A percentile compares a stretch with the other conserved stretches of the same genome.
Conservation (phyloP, 2,797 vertebrate species). For the Glyptemys insculpta region DNA sequence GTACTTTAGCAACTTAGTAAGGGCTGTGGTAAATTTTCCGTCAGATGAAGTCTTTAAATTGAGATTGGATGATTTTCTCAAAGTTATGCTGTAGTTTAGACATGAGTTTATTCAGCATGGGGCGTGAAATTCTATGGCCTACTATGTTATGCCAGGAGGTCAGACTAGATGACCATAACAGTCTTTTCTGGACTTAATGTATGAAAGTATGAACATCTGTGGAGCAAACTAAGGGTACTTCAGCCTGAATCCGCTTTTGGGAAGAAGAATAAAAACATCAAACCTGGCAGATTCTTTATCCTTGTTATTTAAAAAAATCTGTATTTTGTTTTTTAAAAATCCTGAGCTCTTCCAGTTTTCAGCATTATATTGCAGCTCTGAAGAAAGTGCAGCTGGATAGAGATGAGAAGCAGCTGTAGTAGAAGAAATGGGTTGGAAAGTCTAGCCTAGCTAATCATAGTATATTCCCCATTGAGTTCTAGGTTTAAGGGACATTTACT, state of each 20-base stretch:
- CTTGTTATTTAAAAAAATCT: neutral
- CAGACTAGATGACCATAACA: neutral
- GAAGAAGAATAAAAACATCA: neutral
- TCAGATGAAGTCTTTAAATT: neutral
- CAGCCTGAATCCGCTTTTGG: neutral
- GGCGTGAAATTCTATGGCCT: neutral
- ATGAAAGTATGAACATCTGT: neutral
- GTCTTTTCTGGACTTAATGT: neutral
- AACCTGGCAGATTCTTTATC: slow-evolving; percentile 34
- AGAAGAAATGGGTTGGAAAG: slow-evolving; percentile 28
- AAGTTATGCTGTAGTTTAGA: neutral
- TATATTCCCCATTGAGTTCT: slow-evolving; percentile 28
- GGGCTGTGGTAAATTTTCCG: neutral
- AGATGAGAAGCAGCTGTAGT: slow-evolving; percentile 69
- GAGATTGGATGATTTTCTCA: neutral
- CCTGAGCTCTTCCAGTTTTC: slow-evolving; percentile 48
- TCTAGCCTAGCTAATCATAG: slow-evolving; percentile 38
- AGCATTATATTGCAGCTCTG: neutral
- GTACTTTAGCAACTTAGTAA: neutral
- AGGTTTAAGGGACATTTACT: slow-evolving; percentile 32
- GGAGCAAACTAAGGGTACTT: neutral
- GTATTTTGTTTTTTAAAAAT: neutral
- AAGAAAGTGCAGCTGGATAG: slow-evolving; percentile 56
- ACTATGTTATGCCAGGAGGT: neutral
- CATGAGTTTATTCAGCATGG: neutral